A percentile compares a stretch with the other conserved stretches of the same genome.
phyloP scores from a whole-genome alignment of 2,888 invertebrate species.

The Ypsolopha scabrella region DNA sequence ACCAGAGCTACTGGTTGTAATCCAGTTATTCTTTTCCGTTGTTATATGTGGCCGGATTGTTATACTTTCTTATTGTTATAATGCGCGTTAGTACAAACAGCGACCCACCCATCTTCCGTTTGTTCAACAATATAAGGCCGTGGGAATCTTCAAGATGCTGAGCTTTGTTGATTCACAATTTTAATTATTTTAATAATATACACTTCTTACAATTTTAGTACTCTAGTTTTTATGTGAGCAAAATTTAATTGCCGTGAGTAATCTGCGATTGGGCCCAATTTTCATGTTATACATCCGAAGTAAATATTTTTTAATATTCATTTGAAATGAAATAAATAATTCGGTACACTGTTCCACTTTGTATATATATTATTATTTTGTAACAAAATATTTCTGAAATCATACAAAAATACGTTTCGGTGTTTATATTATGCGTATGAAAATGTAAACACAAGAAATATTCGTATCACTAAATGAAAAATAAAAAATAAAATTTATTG shows the following conservation, averaged over 20 bases:
- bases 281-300: no score
- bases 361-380: no score
- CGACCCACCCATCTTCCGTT: constrained; percentile 2
- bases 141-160: not conserved
- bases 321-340: no score
- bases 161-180: not conserved
- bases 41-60: not conserved
- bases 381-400: no score
- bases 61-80: not conserved
- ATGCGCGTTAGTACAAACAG: not conserved
- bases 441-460: no score
- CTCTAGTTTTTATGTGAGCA: constrained; percentile 2
- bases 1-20: no score
- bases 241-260: not conserved
- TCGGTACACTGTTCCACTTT: no score
- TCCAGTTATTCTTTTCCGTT: no score
- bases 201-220: not conserved
- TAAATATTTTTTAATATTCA: no score
- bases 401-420: no score
- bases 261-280: not conserved
- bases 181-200: constrained; percentile 1
- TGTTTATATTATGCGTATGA: no score
- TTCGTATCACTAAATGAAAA: no score
- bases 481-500: not conserved
- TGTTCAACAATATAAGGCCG: constrained; percentile 7